A percentile compares a stretch with the other conserved stretches of the same genome.
Conservation (phyloP, 2,113 vertebrate species). For the Saimiri boliviensis region DNA sequence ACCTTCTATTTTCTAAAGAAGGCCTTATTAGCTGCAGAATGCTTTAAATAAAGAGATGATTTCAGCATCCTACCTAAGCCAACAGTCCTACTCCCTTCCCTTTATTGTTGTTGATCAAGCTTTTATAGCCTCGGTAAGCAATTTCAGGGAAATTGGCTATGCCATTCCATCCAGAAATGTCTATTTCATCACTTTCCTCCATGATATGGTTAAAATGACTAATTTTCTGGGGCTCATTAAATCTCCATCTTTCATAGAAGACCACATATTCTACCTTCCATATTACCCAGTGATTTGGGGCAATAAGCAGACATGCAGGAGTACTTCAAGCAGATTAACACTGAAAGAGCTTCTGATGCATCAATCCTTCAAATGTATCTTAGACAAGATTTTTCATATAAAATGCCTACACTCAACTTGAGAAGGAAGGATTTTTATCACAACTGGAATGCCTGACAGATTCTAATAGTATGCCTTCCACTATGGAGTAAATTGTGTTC, state of each 20-base stretch:
- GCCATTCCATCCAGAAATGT: background rate
- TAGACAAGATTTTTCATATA: background rate
- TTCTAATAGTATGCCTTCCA: background rate
- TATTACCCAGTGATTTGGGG: background rate
- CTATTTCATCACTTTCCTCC: slow-evolving; percentile 44
- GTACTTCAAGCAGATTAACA: background rate
- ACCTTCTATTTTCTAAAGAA: slow-evolving; percentile 12
- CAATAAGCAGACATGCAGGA: background rate
- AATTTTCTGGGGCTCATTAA: background rate
- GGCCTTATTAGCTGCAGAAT: slow-evolving; percentile 28
- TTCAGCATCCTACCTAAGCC: background rate
- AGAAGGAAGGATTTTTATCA: background rate
- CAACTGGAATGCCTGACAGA: background rate
- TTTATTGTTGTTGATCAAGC: slow-evolving; percentile 32
- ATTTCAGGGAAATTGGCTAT: background rate
- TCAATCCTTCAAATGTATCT: background rate
- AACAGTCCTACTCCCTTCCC: background rate
- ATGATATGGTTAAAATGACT: background rate
- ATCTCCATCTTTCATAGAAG: slow-evolving; percentile 12
- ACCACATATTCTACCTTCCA: background rate
- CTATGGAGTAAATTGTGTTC: too few species aligned
- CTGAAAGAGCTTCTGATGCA: background rate
- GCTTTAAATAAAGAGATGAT: slow-evolving; percentile 33
- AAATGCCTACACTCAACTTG: background rate
- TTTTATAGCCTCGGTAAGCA: slow-evolving; percentile 8